Conservation (phyloP, 2,113 vertebrate species). For the Xiphophorus hellerii region DNA sequence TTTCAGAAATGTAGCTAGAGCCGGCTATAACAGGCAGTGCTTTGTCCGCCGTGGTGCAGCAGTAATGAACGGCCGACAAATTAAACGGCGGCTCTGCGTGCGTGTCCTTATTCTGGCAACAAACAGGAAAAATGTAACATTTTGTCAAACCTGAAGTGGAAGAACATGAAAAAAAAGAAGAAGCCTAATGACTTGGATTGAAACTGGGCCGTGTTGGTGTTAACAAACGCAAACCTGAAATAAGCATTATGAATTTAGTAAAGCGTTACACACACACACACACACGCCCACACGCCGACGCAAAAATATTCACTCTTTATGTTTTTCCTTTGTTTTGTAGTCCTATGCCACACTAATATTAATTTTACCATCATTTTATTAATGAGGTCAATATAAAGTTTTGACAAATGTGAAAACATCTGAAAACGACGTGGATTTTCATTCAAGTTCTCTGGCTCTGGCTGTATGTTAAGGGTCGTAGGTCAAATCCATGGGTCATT, state of each 20-base stretch:
- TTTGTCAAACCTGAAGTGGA: not conserved
- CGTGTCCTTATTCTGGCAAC: not conserved
- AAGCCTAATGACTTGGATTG: not conserved
- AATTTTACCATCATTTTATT: not conserved
- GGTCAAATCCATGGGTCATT: too few relatives aligned
- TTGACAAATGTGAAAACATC: not conserved
- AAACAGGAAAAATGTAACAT: not conserved
- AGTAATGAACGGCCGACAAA: constrained; percentile 43
- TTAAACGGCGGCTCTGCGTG: constrained; percentile 12
- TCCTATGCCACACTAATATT: too few relatives aligned
- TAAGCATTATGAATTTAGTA: not conserved
- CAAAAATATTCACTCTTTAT: too few relatives aligned
- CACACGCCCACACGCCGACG: too few relatives aligned
- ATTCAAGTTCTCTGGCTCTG: too few relatives aligned
- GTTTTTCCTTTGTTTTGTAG: too few relatives aligned
- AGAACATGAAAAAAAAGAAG: not conserved
- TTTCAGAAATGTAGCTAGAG: constrained; percentile 48
- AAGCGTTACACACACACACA: not conserved
- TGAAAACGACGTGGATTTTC: not conserved
- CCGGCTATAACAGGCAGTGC: constrained; percentile 32
- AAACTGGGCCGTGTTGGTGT: not conserved
- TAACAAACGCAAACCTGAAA: not conserved
- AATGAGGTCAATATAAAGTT: not conserved
- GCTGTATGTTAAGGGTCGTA: not conserved
- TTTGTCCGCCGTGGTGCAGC: constrained; percentile 47